A percentile compares a stretch with the other conserved stretches of the same genome.
Evolutionary conservation across 1,140 invertebrate genomes (phyloP).

Genomic region (Pinna nobilis): DNA sequence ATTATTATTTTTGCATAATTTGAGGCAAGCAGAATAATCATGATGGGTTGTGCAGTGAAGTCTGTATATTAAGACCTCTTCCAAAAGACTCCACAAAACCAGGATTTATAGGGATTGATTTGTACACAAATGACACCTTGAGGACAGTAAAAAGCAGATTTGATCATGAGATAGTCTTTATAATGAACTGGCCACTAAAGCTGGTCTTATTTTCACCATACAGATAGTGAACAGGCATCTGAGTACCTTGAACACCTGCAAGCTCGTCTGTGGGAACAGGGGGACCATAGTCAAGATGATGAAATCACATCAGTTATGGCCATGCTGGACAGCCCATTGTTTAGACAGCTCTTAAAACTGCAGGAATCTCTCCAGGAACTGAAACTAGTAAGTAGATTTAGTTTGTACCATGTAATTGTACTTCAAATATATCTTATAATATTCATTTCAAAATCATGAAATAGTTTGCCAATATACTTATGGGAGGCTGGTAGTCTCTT

Average conservation of each 20-base stretch:
- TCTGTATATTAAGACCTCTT: too few relatives aligned
- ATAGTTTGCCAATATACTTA: too few relatives aligned
- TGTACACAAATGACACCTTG: background rate
- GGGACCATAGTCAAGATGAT: slow-evolving; percentile 83
- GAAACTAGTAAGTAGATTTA: slow-evolving; percentile 47
- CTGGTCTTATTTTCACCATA: background rate
- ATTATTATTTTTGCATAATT: too few relatives aligned
- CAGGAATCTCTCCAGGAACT: slow-evolving; percentile 77
- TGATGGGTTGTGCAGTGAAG: too few relatives aligned
- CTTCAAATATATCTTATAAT: too few relatives aligned
- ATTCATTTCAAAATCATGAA: too few relatives aligned
- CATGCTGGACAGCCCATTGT: slow-evolving; percentile 93
- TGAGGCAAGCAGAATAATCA: too few relatives aligned
- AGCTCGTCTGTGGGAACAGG: slow-evolving; percentile 82
- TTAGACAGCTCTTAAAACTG: slow-evolving; percentile 92
- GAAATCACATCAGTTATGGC: slow-evolving; percentile 91
- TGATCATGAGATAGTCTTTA: background rate
- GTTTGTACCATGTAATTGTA: background rate
- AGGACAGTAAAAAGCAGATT: slow-evolving; percentile 3
- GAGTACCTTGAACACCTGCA: slow-evolving; percentile 88
- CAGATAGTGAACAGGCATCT: slow-evolving; percentile 79
- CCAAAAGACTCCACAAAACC: too few relatives aligned
- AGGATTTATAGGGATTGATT: too few relatives aligned
- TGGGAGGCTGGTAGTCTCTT: too few relatives aligned
- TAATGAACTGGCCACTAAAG: background rate